Evolutionary conservation across 1,140 invertebrate species (phyloP), one percentile per base, ranked within the genome.

Genomic region (Achroia grisella): DNA sequence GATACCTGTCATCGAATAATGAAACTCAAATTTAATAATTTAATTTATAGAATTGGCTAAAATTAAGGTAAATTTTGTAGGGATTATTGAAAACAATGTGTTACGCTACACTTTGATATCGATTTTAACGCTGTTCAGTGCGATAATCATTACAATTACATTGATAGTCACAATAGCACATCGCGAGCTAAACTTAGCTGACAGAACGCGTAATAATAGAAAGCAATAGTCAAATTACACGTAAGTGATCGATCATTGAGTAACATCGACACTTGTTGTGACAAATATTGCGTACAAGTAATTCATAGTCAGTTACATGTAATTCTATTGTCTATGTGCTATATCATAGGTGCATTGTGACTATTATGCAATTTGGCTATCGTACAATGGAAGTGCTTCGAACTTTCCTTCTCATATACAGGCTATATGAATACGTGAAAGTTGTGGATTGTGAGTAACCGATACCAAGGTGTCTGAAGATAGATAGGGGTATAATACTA

Each of bases 11-110:
- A 65, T 67, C 54, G 52, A 62, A 61, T 34, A 52, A 48, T 39
- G 33, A 58, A 52, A 52, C 35, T 62, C 52, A 62, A 71, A 72
- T 71, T 62, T 56, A 48, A 54, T 58, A 48, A 54, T 65, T 63
- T 67, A 60, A 65, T 72, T 78, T 69, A 56, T 62, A 67, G 58
- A 68, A 75, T 75, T 75, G 75, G 73, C 69, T 72, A 73, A 60
- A 59, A 47, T 70, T 74, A 73, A 74, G 60, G 51, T 65, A 60
- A 63, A 53, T 64, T 67, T 65, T 31, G 63, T 73, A 72, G 71
- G 54, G 44, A 34, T 60, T 61, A 60, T 62, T 51, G 46, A 52
- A 52, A 53, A 62, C 42, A 60, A 58, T 52, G 56, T 52, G 47
- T 52, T 56, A 64, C 46, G 48, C 46, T 59, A 62, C 49, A 61